phyloP scores from a whole-genome alignment of 1,140 invertebrate species.

The Hylaeus anthracinus region DNA sequence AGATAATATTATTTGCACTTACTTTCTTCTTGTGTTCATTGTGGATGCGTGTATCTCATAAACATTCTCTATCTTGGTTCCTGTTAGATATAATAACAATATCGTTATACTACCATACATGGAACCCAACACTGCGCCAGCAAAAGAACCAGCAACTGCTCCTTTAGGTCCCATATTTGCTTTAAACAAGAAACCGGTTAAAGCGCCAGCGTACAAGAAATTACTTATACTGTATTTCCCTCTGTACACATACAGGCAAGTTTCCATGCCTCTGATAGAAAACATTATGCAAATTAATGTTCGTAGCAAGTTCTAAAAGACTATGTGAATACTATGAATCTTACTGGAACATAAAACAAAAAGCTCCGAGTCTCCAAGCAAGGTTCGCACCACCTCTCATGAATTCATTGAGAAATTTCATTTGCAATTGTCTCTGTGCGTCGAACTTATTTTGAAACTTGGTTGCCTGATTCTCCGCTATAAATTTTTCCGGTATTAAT shows the following conservation, averaged over 20 bases:
- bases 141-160: conserved; percentile 83
- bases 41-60: conserved; percentile 43
- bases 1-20: neutral
- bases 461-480: conserved; percentile 87
- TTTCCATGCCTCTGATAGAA: conserved; percentile 80
- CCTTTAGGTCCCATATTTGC: conserved; percentile 84
- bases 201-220: conserved; percentile 83
- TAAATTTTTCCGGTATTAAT: conserved; percentile 84
- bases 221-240: conserved; percentile 85
- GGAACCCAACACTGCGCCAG: conserved; percentile 81
- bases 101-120: conserved; percentile 79
- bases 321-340: conserved; percentile 13
- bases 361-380: conserved; percentile 84
- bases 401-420: conserved; percentile 84
- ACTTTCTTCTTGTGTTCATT: neutral
- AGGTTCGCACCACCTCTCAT: conserved; percentile 85
- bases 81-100: conserved; percentile 79
- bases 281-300: conserved; percentile 14
- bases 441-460: conserved; percentile 84
- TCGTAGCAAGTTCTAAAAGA: neutral
- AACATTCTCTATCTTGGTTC: conserved; percentile 80
- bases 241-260: conserved; percentile 84
- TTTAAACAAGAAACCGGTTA: conserved; percentile 85
- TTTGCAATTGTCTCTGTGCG: conserved; percentile 87
- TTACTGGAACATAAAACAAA: conserved; percentile 85